phyloP scores from a whole-genome alignment of 1,140 invertebrate species.

The Euwallacea fornicatus region DNA sequence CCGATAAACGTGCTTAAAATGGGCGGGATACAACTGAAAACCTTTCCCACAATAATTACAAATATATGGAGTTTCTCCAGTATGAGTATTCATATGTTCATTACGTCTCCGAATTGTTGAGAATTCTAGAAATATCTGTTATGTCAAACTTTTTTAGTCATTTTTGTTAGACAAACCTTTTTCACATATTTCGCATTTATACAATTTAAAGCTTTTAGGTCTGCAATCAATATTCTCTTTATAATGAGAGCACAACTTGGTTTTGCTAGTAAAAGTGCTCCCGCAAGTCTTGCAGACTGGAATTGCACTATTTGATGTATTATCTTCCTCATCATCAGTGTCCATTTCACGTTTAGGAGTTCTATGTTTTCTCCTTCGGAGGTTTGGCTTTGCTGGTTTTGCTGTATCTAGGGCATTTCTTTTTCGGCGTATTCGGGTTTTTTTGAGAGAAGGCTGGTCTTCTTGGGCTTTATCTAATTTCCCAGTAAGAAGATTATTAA shows the following conservation, averaged over 20 bases:
- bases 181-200: conserved; percentile 38
- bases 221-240: conserved; percentile 36
- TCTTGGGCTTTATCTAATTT: conserved; percentile 10
- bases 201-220: conserved; percentile 34
- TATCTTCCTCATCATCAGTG: conserved; percentile 23
- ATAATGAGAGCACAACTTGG: conserved; percentile 33
- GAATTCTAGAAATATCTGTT: conserved; percentile 17
- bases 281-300: conserved; percentile 32
- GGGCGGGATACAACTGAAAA: conserved; percentile 43
- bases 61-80: conserved; percentile 47
- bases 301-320: conserved; percentile 32
- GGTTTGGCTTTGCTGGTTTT: conserved; percentile 14
- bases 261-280: conserved; percentile 36
- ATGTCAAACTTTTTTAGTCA: neutral
- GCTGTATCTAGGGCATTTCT: conserved; percentile 10
- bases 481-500: neutral
- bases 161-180: conserved; percentile 31
- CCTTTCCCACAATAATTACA: conserved; percentile 44
- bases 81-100: conserved; percentile 54
- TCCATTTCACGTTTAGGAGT: conserved; percentile 18
- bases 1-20: conserved; percentile 38
- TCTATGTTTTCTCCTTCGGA: conserved; percentile 19
- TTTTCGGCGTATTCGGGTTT: conserved; percentile 20
- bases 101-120: conserved; percentile 31
- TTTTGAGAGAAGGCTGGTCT: conserved; percentile 18